Percentiles rank a stretch among this genome's conserved stretches.
Evolutionary conservation across 2,113 vertebrate genomes (phyloP).

Genomic region (Cariama cristata): DNA sequence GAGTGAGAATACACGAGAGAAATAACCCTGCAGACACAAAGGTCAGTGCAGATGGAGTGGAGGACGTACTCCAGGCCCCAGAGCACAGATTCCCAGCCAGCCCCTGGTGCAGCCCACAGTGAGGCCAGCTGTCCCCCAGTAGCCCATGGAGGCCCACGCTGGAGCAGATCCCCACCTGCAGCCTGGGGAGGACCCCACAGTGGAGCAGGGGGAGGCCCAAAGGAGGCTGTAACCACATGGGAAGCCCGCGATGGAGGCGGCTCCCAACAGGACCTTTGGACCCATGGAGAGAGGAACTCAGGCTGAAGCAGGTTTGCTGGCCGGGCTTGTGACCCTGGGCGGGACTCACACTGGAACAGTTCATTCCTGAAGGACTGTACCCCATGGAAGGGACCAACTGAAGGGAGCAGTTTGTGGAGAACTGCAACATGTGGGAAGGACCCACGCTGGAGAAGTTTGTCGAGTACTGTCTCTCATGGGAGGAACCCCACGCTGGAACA

Average conservation of each 20-base stretch:
- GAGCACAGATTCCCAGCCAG: neutral
- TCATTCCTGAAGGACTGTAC: neutral
- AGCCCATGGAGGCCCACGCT: neutral
- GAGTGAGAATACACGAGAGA: neutral
- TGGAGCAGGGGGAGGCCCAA: rapidly evolving
- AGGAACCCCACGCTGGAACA: neutral
- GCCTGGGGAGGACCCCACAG: rapidly evolving
- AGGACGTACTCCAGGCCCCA: rapidly evolving
- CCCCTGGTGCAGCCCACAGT: rapidly evolving
- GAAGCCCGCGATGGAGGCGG: neutral
- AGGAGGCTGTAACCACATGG: neutral
- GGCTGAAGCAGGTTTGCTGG: rapidly evolving
- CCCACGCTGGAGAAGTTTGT: neutral
- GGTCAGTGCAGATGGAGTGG: neutral
- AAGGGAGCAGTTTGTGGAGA: neutral
- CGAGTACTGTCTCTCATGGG: neutral
- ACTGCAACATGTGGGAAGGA: neutral
- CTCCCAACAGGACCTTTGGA: neutral
- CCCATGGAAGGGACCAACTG: neutral
- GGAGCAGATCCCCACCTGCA: neutral
- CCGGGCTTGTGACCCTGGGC: neutral
- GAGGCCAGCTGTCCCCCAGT: neutral
- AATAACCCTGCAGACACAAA: neutral
- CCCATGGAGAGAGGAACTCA: neutral
- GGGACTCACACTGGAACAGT: neutral